A percentile compares a stretch with the other conserved stretches of the same genome.
phyloP scores from a whole-genome alignment of 2,797 vertebrate species.

The Garrulus glandarius region DNA sequence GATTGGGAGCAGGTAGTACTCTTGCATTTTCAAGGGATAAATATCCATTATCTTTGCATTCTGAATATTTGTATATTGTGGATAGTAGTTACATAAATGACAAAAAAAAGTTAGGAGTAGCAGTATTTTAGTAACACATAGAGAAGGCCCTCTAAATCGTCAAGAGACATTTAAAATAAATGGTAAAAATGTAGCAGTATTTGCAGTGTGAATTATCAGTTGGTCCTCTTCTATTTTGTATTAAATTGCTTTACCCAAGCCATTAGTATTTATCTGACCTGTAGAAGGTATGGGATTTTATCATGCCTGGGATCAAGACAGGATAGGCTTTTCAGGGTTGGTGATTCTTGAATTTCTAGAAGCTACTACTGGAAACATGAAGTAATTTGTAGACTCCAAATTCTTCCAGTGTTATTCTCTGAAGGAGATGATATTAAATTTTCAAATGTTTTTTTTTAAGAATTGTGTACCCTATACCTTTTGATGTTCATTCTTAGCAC shows the following conservation, averaged over 20 bases:
- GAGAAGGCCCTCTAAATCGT: background rate
- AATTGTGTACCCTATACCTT: background rate
- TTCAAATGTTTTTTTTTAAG: background rate
- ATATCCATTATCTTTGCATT: background rate
- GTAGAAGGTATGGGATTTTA: background rate
- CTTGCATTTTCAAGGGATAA: background rate
- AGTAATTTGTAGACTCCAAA: background rate
- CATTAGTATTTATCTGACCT: background rate
- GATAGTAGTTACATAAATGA: background rate
- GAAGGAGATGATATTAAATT: background rate
- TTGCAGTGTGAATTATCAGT: background rate
- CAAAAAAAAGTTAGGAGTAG: background rate
- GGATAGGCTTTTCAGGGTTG: background rate
- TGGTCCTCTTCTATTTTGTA: background rate
- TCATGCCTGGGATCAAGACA: background rate
- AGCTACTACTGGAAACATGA: background rate
- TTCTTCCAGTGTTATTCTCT: background rate
- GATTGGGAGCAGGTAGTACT: background rate
- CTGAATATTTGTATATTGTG: background rate
- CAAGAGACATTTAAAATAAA: background rate
- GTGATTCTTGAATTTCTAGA: background rate
- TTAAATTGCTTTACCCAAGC: background rate
- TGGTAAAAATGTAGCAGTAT: background rate
- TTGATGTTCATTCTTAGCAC: background rate
- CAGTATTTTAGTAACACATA: background rate